These are phyloP conservation scores for Aplysia californica DNA, from an alignment of 1,140 invertebrate species.

Conservation along the genomic window DNA sequence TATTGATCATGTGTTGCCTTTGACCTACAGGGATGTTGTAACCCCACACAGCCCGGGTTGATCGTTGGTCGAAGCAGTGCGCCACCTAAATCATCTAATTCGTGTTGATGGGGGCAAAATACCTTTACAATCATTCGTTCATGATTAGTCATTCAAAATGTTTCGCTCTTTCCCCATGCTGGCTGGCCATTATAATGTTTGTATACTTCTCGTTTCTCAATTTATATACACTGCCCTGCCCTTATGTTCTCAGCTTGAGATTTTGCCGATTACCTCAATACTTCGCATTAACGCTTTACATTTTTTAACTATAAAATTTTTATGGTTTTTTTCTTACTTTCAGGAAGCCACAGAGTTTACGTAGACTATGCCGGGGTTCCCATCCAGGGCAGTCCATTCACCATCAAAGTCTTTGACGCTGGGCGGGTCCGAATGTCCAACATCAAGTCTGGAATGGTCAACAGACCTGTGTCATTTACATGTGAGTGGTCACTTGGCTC, in stretches of 20 bases:
- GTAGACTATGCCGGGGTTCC: conserved; percentile 84
- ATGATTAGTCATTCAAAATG: conserved; percentile 1
- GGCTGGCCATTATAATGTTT: too few relatives aligned
- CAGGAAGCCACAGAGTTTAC: conserved; percentile 92
- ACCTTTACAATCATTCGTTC: not conserved
- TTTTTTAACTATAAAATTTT: not conserved
- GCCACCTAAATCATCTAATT: too few relatives aligned
- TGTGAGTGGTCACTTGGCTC: conserved; percentile 75
- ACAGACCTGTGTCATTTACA: conserved; percentile 92
- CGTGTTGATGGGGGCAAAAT: too few relatives aligned
- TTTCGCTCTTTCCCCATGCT: not conserved
- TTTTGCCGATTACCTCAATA: too few relatives aligned
- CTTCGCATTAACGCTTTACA: too few relatives aligned
- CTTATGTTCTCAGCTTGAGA: too few relatives aligned
- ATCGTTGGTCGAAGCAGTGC: too few relatives aligned
- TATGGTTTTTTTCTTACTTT: conserved; percentile 11
- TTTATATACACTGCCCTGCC: too few relatives aligned
- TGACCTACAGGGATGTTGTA: too few relatives aligned
- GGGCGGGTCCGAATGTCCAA: conserved; percentile 91
- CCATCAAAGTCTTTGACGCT: conserved; percentile 95
- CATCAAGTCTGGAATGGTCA: conserved; percentile 87
- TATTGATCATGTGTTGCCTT: too few relatives aligned
- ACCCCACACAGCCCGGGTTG: too few relatives aligned
- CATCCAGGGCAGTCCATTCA: conserved; percentile 93
- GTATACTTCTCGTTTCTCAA: too few relatives aligned